Evolutionary conservation across 2,797 vertebrate genomes (phyloP), one percentile per base, ranked within the genome.

Genomic region (Siniperca scherzeri): DNA sequence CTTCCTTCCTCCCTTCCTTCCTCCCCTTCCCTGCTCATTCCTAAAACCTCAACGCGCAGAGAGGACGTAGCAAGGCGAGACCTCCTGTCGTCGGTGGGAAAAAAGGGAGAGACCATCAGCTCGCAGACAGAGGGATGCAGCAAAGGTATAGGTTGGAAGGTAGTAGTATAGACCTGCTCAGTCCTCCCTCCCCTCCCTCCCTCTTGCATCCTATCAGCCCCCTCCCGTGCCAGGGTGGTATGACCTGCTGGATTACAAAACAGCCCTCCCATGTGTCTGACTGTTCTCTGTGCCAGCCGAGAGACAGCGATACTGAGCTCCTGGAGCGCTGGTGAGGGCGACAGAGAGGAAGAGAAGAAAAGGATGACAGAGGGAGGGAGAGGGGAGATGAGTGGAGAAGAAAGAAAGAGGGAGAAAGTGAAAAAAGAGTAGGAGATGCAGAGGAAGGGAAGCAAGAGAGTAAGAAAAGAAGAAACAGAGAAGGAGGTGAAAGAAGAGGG

Each of bases 161-260:
- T 87, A 83, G 83, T 17, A 74, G 68, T 90, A 92, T 92, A 89
- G 83, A 80, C 80, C 78, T 72, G 82, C 84, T 88, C 67, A 36
- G 57, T 83, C 87, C 77, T 86, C 52, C 84, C 70, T 84, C 82
- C 70, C 81, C 88, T 80, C 72, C 55, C 83, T 86, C 85, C 56
- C 66, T 80, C 61, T 56, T 70, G 80, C 78, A 75, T 77, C 91
- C 83, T 74, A 62, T 73, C 86, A 74, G 61, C 70, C 65, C 36
- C 66, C 77, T 72, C 66, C 83, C 71, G 90, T 91, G 89, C 86
- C 92, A 88, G 91, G 93, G 93, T 96, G 96, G 96, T 96, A 96
- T 93, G 91, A 95, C 95, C 96, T 96, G 93, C 91, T 89, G 93
- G 92, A 95, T 96, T 96, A 96, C 95, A 96, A 96, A 96, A 96